Percentiles rank a stretch among this genome's conserved stretches.
These are phyloP conservation scores for Anodontia alba DNA, from an alignment of 2,888 invertebrate species.

Conservation along the genomic window DNA sequence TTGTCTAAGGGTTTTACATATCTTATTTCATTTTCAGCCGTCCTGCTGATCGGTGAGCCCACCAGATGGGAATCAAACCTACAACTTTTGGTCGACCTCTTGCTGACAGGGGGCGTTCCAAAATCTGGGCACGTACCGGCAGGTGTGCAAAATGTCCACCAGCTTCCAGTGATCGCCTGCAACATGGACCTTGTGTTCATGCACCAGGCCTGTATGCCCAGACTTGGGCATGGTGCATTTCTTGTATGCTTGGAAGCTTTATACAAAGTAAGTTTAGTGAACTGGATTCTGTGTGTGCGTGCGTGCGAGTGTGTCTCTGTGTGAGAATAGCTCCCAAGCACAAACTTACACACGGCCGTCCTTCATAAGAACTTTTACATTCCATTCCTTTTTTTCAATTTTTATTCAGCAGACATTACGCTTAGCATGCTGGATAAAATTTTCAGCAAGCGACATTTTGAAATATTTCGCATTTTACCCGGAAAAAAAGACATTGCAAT, in stretches of 20 bases:
- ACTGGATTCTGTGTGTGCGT: no score
- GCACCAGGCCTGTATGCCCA: conserved; percentile 84
- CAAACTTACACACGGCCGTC: no score
- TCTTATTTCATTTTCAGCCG: conserved; percentile 68
- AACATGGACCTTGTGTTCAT: conserved; percentile 85
- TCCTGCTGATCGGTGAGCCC: conserved; percentile 84
- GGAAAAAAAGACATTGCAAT: no score
- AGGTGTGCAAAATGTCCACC: conserved; percentile 67
- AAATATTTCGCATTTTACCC: no score
- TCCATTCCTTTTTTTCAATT: no score
- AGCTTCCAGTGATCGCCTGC: conserved; percentile 84
- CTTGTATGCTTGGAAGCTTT: conserved; percentile 83
- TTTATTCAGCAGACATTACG: no score
- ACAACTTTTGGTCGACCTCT: conserved; percentile 83
- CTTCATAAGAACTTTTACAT: no score
- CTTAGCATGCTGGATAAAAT: no score
- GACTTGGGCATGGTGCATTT: conserved; percentile 85
- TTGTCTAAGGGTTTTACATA: no score
- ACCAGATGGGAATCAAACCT: conserved; percentile 84
- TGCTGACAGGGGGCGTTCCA: conserved; percentile 83
- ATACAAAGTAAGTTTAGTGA: conserved; percentile 81
- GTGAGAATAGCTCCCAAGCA: no score
- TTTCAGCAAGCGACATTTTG: no score
- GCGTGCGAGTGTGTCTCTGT: no score
- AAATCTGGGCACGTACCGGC: conserved; percentile 63